These are phyloP conservation scores for Phrynocephalus guinanensis DNA, from an alignment of 2,797 vertebrate genomes.

Conservation along the genomic window DNA sequence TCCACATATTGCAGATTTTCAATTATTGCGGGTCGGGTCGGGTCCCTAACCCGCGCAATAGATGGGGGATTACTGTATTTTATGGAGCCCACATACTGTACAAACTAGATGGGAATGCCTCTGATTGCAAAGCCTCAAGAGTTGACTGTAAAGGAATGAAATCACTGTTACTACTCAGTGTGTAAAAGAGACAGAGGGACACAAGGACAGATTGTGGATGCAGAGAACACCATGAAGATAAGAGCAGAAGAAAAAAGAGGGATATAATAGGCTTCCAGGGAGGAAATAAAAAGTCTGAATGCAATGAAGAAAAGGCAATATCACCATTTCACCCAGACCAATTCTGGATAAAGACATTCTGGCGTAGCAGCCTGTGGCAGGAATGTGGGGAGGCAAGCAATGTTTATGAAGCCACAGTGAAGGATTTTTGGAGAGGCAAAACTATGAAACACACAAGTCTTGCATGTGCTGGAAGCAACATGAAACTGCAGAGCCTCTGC, in stretches of 20 bases:
- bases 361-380: neutral
- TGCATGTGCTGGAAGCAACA: neutral
- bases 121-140: neutral
- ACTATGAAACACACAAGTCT: neutral
- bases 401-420: slow-evolving; percentile 12
- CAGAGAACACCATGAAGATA: too few species aligned
- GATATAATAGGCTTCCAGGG: neutral
- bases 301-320: neutral
- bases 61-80: too few species aligned
- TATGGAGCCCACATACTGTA: too few species aligned
- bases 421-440: slow-evolving; percentile 15
- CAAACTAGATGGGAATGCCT: neutral
- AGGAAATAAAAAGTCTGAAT: neutral
- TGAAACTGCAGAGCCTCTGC: neutral
- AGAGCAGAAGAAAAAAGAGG: too few species aligned
- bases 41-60: too few species aligned
- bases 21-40: too few species aligned
- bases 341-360: neutral
- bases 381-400: neutral
- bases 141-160: neutral
- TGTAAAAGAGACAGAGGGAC: neutral
- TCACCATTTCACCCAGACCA: neutral
- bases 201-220: neutral
- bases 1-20: too few species aligned
- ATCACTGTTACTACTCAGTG: neutral